Conservation (phyloP, 2,797 vertebrate species). For the Rhadinocentrus ornatus region DNA sequence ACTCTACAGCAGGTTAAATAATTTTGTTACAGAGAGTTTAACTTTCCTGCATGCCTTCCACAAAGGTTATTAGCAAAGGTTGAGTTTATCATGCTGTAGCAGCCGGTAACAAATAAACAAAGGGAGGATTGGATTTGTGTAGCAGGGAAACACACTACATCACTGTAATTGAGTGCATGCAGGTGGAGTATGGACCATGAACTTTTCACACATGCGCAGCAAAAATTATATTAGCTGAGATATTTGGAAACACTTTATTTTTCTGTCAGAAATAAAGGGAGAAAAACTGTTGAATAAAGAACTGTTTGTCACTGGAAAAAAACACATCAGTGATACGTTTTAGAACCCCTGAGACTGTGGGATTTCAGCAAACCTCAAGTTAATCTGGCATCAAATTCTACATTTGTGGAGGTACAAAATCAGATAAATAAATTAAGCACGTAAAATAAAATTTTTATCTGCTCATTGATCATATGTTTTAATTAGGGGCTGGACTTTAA, state of each 20-base stretch:
- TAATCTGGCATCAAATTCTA: too few relatives aligned
- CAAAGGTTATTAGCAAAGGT: constrained; percentile 54
- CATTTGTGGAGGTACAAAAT: too few relatives aligned
- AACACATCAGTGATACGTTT: too few relatives aligned
- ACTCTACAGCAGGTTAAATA: constrained; percentile 43
- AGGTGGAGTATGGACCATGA: constrained; percentile 15
- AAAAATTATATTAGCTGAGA: neutral
- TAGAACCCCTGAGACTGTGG: too few relatives aligned
- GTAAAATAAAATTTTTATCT: too few relatives aligned
- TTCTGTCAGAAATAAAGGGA: too few relatives aligned
- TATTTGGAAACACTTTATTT: neutral
- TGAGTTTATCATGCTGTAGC: constrained; percentile 54
- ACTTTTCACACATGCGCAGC: neutral
- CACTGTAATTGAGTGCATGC: constrained; percentile 57
- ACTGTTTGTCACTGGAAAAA: too few relatives aligned
- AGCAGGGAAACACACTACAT: constrained; percentile 52
- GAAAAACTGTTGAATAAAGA: too few relatives aligned
- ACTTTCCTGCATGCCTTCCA: constrained; percentile 42
- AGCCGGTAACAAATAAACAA: constrained; percentile 41
- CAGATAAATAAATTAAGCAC: too few relatives aligned
- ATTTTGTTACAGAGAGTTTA: constrained; percentile 55
- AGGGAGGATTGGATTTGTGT: constrained; percentile 38
- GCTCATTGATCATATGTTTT: too few relatives aligned
- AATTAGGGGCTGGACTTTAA: too few relatives aligned
- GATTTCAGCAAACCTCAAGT: too few relatives aligned